phyloP scores from a whole-genome alignment of 2,888 invertebrate genomes.

The Furcula furcula region DNA sequence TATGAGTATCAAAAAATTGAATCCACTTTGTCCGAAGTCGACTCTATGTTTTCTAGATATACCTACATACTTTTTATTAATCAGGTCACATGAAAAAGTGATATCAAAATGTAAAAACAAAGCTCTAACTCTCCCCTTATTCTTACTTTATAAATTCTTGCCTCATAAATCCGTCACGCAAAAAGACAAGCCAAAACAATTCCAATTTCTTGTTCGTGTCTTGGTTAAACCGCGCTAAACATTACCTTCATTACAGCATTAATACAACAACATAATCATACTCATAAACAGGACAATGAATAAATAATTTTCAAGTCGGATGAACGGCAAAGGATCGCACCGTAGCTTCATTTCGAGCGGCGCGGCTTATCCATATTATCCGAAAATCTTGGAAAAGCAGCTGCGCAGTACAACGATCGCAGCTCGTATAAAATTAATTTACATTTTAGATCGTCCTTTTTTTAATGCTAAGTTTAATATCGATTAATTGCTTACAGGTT shows the following conservation, averaged over 20 bases:
- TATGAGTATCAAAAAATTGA: no score
- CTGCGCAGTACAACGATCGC: slow-evolving; percentile 56
- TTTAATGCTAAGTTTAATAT: slow-evolving; percentile 51
- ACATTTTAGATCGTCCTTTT: slow-evolving; percentile 56
- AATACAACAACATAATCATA: slow-evolving; percentile 48
- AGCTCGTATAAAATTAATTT: slow-evolving; percentile 61
- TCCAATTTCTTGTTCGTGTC: slow-evolving; percentile 11
- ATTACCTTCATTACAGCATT: slow-evolving; percentile 34
- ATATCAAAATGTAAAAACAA: no score
- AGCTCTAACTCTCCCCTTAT: no score
- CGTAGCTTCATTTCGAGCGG: slow-evolving; percentile 64
- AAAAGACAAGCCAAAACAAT: slow-evolving; percentile 6
- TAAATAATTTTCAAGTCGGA: slow-evolving; percentile 66
- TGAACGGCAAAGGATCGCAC: slow-evolving; percentile 57
- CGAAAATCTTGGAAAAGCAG: slow-evolving; percentile 66
- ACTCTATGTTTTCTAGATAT: no score
- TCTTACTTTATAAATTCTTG: neutral
- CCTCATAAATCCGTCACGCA: neutral
- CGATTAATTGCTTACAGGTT: slow-evolving; percentile 47
- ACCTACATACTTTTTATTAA: no score
- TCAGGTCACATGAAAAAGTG: no score
- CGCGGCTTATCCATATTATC: slow-evolving; percentile 75
- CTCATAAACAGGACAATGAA: slow-evolving; percentile 59
- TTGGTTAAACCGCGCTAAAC: slow-evolving; percentile 30
- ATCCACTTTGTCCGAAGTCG: no score